Base-by-base conservation (phyloP, 2,113 vertebrate species). In the Potamarius usumacintae region DNA sequence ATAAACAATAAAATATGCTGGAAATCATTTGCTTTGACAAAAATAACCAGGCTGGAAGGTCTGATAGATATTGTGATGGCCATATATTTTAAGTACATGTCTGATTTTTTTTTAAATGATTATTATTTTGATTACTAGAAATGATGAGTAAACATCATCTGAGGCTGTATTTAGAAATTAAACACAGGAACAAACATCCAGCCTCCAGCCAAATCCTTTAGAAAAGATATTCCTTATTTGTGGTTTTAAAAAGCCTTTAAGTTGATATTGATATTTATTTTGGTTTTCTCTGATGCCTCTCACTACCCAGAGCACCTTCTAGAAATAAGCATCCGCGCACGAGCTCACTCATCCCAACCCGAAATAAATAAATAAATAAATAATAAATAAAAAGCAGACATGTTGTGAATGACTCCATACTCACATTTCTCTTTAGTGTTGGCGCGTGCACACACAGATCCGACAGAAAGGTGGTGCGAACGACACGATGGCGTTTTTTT, bases 381-480 rank as follows among this genome's bases (percentile, higher is more conserved):
- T n/a, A 27, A 53, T 30, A 11, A 17, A 81, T 34, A 42, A 52
- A 9, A 27, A 1, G 0, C 1, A 83, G 9, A 15, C 0, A 57
- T 18, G 17, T 1, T 34, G 18, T 57, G 34, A 34, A 55, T 22
- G 50, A 83, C 74, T 48, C 18, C 10, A 3, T 50, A 85, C 84
- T 85, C 22, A 85, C 84, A 85, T 85, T 22, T 58, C 57, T 50
- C 42, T 25, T 76, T 82, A 82, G 34, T 76, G 62, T 85, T 85
- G 11, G 84, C 52, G 30, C 34, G 69, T 62, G 22, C 71, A 85
- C 60, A 58, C 53, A 60, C 69, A 60, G 62, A 62, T 85, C 84
- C 84, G 71, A 85, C 20, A 58, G 53, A 76, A 50, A 85, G 53
- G 6, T 58, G 52, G 67, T 85, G 69, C 48, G 18, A 76, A 85